Evolutionary conservation across 2,797 vertebrate genomes (phyloP).

Genomic region (Lepus oiostolus): DNA sequence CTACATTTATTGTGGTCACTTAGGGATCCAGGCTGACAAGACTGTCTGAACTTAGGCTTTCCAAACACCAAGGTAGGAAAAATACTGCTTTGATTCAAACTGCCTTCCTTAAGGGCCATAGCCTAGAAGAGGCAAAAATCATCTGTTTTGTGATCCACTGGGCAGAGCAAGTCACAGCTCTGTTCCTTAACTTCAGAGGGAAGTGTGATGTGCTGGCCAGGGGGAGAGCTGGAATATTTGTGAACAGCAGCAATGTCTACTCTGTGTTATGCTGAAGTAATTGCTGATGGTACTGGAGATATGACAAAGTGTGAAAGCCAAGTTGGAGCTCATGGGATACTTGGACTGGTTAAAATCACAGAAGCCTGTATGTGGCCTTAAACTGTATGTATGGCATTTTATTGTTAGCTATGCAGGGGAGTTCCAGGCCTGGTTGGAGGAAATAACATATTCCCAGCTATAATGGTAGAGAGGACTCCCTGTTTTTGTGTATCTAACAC

Average conservation of each 20-base stretch:
- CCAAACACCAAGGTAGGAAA: neutral
- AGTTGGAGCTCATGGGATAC: neutral
- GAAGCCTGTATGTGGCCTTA: neutral
- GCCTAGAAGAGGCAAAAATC: neutral
- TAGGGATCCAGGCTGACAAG: neutral
- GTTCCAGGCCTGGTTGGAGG: neutral
- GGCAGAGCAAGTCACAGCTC: neutral
- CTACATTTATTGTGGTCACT: neutral
- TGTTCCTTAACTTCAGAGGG: neutral
- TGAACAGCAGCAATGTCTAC: neutral
- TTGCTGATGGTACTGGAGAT: neutral
- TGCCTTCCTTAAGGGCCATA: neutral
- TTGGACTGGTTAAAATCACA: neutral
- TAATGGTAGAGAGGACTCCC: neutral
- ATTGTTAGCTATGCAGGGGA: neutral
- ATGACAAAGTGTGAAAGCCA: neutral
- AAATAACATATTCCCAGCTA: rapidly evolving
- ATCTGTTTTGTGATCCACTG: neutral
- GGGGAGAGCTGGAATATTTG: neutral
- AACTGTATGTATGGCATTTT: neutral
- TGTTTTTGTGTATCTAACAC: neutral
- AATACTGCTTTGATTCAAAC: neutral
- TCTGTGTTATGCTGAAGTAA: neutral
- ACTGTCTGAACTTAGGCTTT: neutral
- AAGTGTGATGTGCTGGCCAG: neutral